Percentiles rank a stretch among this genome's conserved stretches.
Evolutionary conservation across 2,113 vertebrate genomes (phyloP).

Genomic region (Otolemur garnettii): DNA sequence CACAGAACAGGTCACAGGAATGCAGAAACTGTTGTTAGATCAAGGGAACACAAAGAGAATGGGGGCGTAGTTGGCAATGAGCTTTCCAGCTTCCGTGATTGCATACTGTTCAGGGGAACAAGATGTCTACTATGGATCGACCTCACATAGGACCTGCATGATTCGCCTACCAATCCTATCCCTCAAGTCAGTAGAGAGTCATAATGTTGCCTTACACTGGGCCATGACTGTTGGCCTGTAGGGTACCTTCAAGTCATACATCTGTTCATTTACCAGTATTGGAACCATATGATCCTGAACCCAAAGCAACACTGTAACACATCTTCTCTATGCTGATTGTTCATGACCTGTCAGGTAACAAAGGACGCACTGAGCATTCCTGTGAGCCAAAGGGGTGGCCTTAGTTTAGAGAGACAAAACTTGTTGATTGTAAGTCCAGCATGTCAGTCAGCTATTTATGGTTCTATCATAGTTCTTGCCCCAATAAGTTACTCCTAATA

Average conservation of each 20-base stretch:
- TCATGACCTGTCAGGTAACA: background rate
- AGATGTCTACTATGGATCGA: background rate
- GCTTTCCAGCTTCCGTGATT: background rate
- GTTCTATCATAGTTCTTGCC: background rate
- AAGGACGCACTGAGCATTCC: slow-evolving; percentile 6
- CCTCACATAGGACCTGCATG: background rate
- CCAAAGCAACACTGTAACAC: background rate
- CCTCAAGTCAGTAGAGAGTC: background rate
- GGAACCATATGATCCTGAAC: background rate
- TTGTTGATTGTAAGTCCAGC: background rate
- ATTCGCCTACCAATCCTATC: background rate
- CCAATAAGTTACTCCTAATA: slow-evolving; percentile 23
- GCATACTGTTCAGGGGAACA: background rate
- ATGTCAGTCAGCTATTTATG: background rate
- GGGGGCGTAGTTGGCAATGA: background rate
- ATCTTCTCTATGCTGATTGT: background rate
- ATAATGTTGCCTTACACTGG: background rate
- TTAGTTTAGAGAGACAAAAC: background rate
- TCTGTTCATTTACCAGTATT: slow-evolving; percentile 18
- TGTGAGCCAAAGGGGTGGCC: background rate
- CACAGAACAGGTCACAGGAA: background rate
- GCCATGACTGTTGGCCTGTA: background rate
- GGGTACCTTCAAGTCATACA: background rate
- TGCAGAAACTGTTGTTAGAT: background rate
- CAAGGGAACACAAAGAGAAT: background rate